A percentile compares a stretch with the other conserved stretches of the same genome.
phyloP scores from a whole-genome alignment of 2,797 vertebrate genomes.

The Gouania willdenowi region DNA sequence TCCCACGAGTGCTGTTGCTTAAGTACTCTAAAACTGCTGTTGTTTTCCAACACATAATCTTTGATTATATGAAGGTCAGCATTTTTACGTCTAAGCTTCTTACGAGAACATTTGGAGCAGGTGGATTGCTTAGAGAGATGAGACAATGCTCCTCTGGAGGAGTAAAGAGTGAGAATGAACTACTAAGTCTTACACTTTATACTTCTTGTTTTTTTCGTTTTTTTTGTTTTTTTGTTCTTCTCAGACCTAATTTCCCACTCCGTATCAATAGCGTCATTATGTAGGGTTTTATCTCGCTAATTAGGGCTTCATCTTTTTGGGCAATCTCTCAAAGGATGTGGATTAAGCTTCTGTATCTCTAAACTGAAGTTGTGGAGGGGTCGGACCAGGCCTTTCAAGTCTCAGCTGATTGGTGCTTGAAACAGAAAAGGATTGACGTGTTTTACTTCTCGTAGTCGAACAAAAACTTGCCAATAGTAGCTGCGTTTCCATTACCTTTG shows the following conservation, averaged over 20 bases:
- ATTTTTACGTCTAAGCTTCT: constrained; percentile 70
- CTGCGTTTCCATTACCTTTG: no score
- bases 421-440: not conserved
- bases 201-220: not conserved
- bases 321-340: constrained; percentile 70
- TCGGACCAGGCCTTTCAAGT: constrained; percentile 12
- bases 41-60: constrained; percentile 69
- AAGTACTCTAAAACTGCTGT: constrained; percentile 65
- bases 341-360: constrained; percentile 65
- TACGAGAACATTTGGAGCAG: constrained; percentile 62
- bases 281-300: constrained; percentile 72
- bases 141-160: constrained; percentile 26
- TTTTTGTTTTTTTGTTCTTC: constrained; percentile 26
- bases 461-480: constrained; percentile 1
- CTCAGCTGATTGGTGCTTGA: not conserved
- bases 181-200: no score
- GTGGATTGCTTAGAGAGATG: constrained; percentile 57
- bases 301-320: constrained; percentile 73
- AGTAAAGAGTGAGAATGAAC: constrained; percentile 23
- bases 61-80: constrained; percentile 75
- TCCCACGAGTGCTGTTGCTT: constrained; percentile 67
- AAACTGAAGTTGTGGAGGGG: constrained; percentile 37
- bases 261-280: constrained; percentile 70
- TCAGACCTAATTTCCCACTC: constrained; percentile 51
- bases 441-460: not conserved